Evolutionary conservation across 2,797 vertebrate genomes (phyloP).

Genomic region (Diceros bicornis): DNA sequence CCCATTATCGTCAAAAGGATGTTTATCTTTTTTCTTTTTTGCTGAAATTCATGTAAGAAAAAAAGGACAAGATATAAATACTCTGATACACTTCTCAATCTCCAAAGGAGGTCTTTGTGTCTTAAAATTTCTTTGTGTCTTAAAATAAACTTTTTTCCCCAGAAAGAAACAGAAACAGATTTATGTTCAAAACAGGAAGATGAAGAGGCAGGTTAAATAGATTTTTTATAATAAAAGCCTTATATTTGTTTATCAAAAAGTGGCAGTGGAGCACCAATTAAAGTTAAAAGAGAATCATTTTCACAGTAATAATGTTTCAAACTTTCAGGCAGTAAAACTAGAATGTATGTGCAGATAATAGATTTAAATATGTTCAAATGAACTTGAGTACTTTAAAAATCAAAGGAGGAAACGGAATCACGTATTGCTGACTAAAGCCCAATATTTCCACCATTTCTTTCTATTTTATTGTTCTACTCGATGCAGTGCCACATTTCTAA

Average conservation of each 20-base stretch:
- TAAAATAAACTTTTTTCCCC: neutral
- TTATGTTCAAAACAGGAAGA: constrained; percentile 36
- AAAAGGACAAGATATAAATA: neutral
- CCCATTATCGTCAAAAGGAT: neutral
- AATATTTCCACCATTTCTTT: constrained; percentile 23
- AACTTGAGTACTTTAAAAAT: constrained; percentile 50
- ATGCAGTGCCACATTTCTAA: neutral
- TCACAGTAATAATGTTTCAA: constrained; percentile 39
- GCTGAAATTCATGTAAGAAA: neutral
- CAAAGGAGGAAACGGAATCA: constrained; percentile 56
- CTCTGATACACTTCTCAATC: neutral
- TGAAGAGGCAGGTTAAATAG: constrained; percentile 7
- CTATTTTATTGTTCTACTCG: constrained; percentile 49
- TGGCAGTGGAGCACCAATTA: constrained; percentile 5
- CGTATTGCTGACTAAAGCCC: neutral
- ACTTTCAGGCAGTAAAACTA: constrained; percentile 34
- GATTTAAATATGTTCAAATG: constrained; percentile 56
- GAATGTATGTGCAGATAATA: constrained; percentile 45
- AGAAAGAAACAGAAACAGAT: neutral
- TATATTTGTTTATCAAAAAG: constrained; percentile 58
- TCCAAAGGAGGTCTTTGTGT: neutral
- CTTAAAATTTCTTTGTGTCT: neutral
- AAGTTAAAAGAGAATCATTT: constrained; percentile 40
- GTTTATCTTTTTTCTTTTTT: neutral
- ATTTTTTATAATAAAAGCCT: constrained; percentile 48